Evolutionary conservation across 2,113 vertebrate genomes (phyloP).

Genomic region (Struthio camelus): DNA sequence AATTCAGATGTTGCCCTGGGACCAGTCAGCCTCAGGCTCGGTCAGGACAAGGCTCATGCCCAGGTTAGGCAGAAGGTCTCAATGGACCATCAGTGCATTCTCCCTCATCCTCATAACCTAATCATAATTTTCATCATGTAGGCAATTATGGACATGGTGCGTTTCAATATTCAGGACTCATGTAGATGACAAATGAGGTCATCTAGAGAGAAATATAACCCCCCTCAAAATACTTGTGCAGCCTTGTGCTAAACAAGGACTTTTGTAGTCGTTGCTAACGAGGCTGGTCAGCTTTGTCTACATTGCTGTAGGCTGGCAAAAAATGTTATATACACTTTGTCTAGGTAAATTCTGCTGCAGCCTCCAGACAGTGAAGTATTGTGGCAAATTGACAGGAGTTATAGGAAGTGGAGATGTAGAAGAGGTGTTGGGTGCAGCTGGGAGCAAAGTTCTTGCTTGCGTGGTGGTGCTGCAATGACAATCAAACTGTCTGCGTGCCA

Average conservation of each 20-base stretch:
- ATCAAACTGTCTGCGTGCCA: neutral
- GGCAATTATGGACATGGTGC: neutral
- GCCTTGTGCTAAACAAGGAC: neutral
- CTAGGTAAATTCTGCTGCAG: neutral
- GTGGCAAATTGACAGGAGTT: neutral
- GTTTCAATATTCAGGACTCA: neutral
- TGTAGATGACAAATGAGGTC: neutral
- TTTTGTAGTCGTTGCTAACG: neutral
- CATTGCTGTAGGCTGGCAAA: neutral
- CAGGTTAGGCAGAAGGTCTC: neutral
- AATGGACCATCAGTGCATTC: neutral
- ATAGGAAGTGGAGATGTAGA: neutral
- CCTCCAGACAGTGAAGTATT: neutral
- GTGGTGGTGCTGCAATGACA: neutral
- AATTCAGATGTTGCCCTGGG: neutral
- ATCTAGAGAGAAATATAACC: neutral
- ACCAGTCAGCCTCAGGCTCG: too few species aligned
- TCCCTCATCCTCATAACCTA: neutral
- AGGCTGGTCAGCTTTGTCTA: neutral
- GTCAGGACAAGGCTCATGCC: neutral
- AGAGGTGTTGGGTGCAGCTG: neutral
- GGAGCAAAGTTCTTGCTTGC: neutral
- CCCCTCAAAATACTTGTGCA: neutral
- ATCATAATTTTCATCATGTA: neutral
- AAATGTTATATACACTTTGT: rapidly evolving